Conservation (phyloP, 1,140 invertebrate genomes). For the Lordiphosa mommai region DNA sequence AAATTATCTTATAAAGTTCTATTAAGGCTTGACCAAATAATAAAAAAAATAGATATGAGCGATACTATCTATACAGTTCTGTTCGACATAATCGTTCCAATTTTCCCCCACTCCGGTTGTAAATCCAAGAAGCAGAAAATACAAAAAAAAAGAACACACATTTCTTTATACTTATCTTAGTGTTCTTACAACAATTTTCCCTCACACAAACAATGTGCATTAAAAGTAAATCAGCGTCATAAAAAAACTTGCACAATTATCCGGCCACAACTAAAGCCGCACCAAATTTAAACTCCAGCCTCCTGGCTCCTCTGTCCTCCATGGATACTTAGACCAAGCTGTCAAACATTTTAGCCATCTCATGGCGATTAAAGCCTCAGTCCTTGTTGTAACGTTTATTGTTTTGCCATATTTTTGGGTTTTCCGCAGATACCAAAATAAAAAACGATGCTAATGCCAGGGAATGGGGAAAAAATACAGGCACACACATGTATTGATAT, state of each 20-base stretch:
- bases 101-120: too few relatives aligned
- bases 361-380: constrained; percentile 30
- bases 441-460: constrained; percentile 17
- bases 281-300: neutral
- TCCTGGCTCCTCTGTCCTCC: neutral
- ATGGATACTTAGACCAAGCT: constrained; percentile 36
- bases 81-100: too few relatives aligned
- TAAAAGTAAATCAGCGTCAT: constrained; percentile 12
- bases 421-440: constrained; percentile 25
- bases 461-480: too few relatives aligned
- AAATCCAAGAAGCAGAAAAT: too few relatives aligned
- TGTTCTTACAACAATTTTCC: too few relatives aligned
- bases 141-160: too few relatives aligned
- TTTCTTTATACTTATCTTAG: too few relatives aligned
- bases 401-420: constrained; percentile 49
- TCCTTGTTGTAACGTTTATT: constrained; percentile 49
- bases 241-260: constrained; percentile 14
- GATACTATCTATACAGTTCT: too few relatives aligned
- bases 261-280: neutral
- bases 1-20: too few relatives aligned
- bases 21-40: too few relatives aligned
- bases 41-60: too few relatives aligned
- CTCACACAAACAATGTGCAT: neutral
- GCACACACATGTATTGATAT: constrained; percentile 44
- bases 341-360: constrained; percentile 40